Percentiles rank a stretch among this genome's conserved stretches.
Conservation (phyloP, 2,797 vertebrate genomes). For the Fundulus diaphanus region DNA sequence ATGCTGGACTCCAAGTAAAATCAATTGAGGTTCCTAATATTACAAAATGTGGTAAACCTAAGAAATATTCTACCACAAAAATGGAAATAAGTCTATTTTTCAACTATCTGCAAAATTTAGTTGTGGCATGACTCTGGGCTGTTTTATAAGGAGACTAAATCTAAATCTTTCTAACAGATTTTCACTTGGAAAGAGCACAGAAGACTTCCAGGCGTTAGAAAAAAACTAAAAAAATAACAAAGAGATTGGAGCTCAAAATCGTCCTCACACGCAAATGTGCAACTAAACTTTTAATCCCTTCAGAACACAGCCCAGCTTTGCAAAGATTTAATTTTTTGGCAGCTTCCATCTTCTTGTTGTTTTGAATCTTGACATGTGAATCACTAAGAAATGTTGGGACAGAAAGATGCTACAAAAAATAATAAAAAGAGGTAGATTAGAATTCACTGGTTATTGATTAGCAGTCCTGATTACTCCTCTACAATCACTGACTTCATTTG, state of each 20-base stretch:
- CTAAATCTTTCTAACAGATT: no score
- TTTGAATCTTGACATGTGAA: neutral
- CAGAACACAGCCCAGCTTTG: neutral
- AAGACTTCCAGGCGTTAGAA: neutral
- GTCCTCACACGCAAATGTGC: neutral
- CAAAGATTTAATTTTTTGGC: conserved; percentile 4
- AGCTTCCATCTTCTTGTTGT: neutral
- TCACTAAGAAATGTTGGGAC: conserved; percentile 2
- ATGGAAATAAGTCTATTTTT: no score
- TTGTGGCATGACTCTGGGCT: no score
- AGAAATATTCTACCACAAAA: no score
- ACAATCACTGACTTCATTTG: neutral
- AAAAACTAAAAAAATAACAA: neutral
- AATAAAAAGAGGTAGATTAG: conserved; percentile 29
- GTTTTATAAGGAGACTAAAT: no score
- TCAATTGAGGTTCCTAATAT: no score
- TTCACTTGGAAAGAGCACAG: neutral
- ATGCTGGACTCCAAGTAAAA: no score
- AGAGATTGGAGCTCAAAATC: neutral
- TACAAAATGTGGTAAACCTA: no score
- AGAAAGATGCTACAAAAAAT: neutral
- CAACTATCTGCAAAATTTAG: no score
- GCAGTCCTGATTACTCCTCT: neutral
- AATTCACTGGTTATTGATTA: conserved; percentile 43
- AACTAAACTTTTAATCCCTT: neutral